Evolutionary conservation across 1,140 invertebrate genomes (phyloP).

Genomic region (Drosophila nigrodunni): DNA sequence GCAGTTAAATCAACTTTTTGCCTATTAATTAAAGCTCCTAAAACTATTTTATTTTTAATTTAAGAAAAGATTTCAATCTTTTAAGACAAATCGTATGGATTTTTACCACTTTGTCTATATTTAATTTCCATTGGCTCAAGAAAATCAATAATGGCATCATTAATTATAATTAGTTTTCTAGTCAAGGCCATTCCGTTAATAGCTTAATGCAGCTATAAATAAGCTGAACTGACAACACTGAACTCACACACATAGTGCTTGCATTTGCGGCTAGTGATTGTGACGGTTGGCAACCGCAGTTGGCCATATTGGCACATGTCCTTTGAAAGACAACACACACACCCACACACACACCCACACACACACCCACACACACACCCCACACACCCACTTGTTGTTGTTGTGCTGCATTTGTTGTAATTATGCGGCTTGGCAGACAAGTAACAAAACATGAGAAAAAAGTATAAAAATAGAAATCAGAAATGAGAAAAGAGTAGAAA

Average conservation of each 20-base stretch:
- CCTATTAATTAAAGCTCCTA: too few species aligned
- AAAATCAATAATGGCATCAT: too few species aligned
- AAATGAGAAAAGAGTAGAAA: not conserved
- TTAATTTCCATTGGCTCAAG: too few species aligned
- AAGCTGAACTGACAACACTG: too few species aligned
- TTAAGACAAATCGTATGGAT: too few species aligned
- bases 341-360: not conserved
- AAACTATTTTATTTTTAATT: too few species aligned
- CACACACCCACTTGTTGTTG: not conserved
- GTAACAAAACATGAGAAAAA: constrained; percentile 29
- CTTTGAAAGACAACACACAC: constrained; percentile 51
- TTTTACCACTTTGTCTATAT: too few species aligned
- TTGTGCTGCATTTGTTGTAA: constrained; percentile 59
- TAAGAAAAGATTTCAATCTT: too few species aligned
- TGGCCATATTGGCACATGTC: constrained; percentile 80
- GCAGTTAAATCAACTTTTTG: too few species aligned
- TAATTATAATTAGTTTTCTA: too few species aligned
- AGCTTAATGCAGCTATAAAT: too few species aligned
- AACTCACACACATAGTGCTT: not conserved
- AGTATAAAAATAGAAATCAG: constrained; percentile 10
- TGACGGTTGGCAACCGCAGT: constrained; percentile 61
- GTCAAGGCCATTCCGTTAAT: too few species aligned
- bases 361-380: constrained; percentile 3
- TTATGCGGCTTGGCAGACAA: constrained; percentile 66
- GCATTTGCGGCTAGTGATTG: constrained; percentile 29